Percentiles rank a stretch among this genome's conserved stretches.
Evolutionary conservation across 1,140 invertebrate species (phyloP).

Genomic region (Brachionus angularis): DNA sequence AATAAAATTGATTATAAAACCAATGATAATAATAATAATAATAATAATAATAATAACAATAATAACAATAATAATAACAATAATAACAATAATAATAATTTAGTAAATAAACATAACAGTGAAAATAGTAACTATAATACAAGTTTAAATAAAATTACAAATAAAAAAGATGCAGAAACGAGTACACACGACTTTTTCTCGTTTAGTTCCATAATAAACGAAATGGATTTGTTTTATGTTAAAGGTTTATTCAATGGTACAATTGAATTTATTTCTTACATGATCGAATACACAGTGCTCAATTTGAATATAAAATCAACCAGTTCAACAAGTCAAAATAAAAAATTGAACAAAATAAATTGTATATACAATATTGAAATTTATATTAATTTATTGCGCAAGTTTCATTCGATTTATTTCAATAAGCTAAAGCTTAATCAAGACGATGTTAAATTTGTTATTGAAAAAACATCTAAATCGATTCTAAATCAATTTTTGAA

Average conservation of each 20-base stretch:
- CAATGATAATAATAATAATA: too few relatives aligned
- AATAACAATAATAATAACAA: neutral
- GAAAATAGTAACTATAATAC: neutral
- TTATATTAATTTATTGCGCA: conserved; percentile 6
- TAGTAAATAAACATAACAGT: neutral
- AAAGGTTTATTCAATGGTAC: conserved; percentile 31
- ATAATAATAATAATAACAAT: too few relatives aligned
- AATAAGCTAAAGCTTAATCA: neutral
- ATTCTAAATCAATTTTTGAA: neutral
- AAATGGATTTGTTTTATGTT: conserved; percentile 3
- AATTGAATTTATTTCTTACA: conserved; percentile 15
- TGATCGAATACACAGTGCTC: conserved; percentile 8
- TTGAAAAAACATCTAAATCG: neutral
- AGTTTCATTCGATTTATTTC: conserved; percentile 38
- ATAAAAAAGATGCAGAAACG: conserved; percentile 11
- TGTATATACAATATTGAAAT: conserved; percentile 18
- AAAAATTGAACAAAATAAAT: neutral
- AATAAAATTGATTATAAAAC: too few relatives aligned
- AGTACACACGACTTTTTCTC: neutral
- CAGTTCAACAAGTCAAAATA: neutral
- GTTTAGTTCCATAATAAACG: neutral
- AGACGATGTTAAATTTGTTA: neutral
- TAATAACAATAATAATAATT: neutral
- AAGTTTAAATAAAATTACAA: too few relatives aligned
- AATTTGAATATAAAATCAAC: too few relatives aligned